A percentile compares a stretch with the other conserved stretches of the same genome.
phyloP scores from a whole-genome alignment of 1,140 invertebrate species.

The Steinernema feltiae region DNA sequence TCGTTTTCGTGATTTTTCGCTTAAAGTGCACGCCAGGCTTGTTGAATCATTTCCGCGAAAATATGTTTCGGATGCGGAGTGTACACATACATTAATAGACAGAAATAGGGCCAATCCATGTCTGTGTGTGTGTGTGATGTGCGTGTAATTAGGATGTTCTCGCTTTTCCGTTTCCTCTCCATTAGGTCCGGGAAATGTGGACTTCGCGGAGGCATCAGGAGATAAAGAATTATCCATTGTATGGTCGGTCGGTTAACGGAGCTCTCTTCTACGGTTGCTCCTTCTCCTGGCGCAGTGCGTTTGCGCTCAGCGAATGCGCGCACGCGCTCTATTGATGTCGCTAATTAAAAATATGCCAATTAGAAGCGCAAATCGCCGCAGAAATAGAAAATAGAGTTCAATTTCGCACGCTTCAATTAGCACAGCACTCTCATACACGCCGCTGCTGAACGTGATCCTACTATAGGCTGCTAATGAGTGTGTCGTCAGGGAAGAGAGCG shows the following conservation, averaged over 20 bases:
- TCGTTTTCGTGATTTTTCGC: not conserved
- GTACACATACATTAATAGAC: not conserved
- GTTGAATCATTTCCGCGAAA: not conserved
- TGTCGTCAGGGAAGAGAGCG: too few relatives aligned
- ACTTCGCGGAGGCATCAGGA: too few relatives aligned
- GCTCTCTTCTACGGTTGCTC: too few relatives aligned
- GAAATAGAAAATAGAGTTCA: not conserved
- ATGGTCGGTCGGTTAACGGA: too few relatives aligned
- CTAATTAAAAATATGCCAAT: conserved; percentile 2
- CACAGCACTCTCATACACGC: too few relatives aligned
- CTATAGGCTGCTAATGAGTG: not conserved
- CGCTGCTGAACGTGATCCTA: not conserved
- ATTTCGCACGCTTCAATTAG: not conserved
- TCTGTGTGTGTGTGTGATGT: too few relatives aligned
- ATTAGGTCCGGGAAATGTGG: too few relatives aligned
- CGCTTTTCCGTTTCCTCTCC: not conserved
- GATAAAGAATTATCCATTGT: too few relatives aligned
- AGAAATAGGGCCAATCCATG: too few relatives aligned
- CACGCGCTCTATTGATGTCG: not conserved
- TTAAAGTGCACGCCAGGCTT: not conserved
- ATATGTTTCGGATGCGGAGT: not conserved
- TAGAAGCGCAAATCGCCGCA: not conserved
- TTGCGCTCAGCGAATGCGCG: too few relatives aligned
- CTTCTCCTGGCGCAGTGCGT: too few relatives aligned
- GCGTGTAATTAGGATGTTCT: not conserved